phyloP scores from a whole-genome alignment of 1,140 invertebrate species.

The Sinella curviseta region DNA sequence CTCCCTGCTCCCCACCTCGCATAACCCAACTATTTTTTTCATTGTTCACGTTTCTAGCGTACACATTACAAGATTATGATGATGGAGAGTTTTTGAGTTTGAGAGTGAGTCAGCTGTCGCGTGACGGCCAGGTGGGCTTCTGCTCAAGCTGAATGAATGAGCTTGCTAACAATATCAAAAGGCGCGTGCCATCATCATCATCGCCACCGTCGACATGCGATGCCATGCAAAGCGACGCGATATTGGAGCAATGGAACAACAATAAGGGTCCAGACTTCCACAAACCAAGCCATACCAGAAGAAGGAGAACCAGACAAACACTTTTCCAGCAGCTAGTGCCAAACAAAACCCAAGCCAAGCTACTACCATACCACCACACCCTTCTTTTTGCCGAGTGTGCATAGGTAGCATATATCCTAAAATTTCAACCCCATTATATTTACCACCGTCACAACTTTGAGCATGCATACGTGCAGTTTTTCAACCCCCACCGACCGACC shows the following conservation, averaged over 20 bases:
- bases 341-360: neutral
- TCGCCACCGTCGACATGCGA: too few species aligned
- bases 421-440: neutral
- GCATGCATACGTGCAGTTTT: slow-evolving; percentile 13
- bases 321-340: neutral
- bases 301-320: neutral
- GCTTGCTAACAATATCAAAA: slow-evolving; percentile 14
- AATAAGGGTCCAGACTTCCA: too few species aligned
- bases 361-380: slow-evolving; percentile 1
- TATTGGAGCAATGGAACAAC: too few species aligned
- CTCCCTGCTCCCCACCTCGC: too few species aligned
- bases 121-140: slow-evolving; percentile 10
- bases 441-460: neutral
- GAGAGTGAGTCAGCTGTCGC: slow-evolving; percentile 11
- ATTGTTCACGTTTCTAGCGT: neutral
- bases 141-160: neutral
- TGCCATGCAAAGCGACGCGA: neutral
- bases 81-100: neutral
- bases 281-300: neutral
- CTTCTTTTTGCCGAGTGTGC: neutral
- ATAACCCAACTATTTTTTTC: neutral
- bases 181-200: slow-evolving; percentile 6
- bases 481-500: slow-evolving; percentile 9
- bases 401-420: too few species aligned
- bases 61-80: neutral